phyloP scores from a whole-genome alignment of 2,113 vertebrate genomes.

The Asarcornis scutulata region DNA sequence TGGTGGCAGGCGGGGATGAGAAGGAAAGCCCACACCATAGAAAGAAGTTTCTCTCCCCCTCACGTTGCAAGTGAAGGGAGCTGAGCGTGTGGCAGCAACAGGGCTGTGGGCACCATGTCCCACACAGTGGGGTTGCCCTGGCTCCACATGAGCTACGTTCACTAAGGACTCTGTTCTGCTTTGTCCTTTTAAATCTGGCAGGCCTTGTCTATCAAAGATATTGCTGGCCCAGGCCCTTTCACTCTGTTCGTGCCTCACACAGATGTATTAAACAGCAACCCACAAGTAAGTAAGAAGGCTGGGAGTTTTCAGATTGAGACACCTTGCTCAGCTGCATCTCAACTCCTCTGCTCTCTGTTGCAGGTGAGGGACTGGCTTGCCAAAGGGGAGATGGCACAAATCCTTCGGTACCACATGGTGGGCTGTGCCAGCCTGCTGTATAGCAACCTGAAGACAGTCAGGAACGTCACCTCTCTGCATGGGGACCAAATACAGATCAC shows the following conservation, averaged over 20 bases:
- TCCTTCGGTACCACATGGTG: conserved; percentile 87
- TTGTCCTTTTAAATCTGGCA: conserved; percentile 58
- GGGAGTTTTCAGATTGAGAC: not conserved
- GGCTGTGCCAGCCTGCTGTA: conserved; percentile 83
- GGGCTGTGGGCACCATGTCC: not conserved
- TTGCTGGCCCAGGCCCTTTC: conserved; percentile 84
- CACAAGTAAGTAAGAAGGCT: conserved; percentile 59
- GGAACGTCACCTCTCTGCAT: conserved; percentile 83
- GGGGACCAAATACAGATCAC: conserved; percentile 81
- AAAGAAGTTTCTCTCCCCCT: not conserved
- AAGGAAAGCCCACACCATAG: not conserved
- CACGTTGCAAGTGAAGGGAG: not conserved
- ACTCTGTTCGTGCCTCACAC: conserved; percentile 84
- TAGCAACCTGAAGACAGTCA: conserved; percentile 74
- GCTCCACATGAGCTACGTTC: rapidly evolving
- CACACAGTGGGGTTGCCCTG: not conserved
- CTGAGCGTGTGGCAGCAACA: rapidly evolving
- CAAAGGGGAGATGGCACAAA: conserved; percentile 63
- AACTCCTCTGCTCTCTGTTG: not conserved
- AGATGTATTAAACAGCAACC: conserved; percentile 29
- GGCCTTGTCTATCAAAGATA: conserved; percentile 70
- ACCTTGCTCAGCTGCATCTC: not conserved
- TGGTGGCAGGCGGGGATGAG: rapidly evolving
- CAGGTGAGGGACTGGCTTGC: conserved; percentile 75
- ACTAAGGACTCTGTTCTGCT: not conserved